These are phyloP conservation scores for Myotis myotis DNA, from an alignment of 2,797 vertebrate species.

Conservation along the genomic window DNA sequence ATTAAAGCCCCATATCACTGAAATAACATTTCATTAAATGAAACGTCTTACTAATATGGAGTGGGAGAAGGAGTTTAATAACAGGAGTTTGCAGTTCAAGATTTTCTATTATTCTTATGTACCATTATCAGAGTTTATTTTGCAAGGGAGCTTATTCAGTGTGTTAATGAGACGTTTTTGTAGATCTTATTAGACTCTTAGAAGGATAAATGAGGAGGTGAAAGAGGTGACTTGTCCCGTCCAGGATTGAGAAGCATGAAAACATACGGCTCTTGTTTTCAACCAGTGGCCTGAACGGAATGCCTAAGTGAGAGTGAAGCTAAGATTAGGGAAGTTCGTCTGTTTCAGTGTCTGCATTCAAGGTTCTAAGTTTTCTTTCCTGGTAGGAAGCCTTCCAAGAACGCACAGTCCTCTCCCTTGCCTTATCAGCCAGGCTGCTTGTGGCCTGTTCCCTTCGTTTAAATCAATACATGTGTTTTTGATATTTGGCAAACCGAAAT, in stretches of 20 bases:
- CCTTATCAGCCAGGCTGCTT: slow-evolving; percentile 77
- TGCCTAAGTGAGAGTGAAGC: slow-evolving; percentile 68
- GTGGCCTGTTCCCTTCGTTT: slow-evolving; percentile 79
- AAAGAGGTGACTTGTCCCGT: not conserved
- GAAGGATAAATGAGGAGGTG: slow-evolving; percentile 4
- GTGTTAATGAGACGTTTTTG: slow-evolving; percentile 43
- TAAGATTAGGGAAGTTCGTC: slow-evolving; percentile 71
- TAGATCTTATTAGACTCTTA: slow-evolving; percentile 48
- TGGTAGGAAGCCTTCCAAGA: slow-evolving; percentile 78
- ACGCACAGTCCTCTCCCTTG: slow-evolving; percentile 66
- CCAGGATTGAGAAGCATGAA: slow-evolving; percentile 49
- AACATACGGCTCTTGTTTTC: slow-evolving; percentile 75
- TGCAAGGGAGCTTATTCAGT: slow-evolving; percentile 19
- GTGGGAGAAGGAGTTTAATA: not conserved
- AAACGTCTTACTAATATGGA: slow-evolving; percentile 48
- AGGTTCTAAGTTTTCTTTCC: slow-evolving; percentile 76
- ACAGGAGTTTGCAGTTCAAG: slow-evolving; percentile 35
- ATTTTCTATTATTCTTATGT: not conserved
- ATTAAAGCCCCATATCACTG: slow-evolving; percentile 48
- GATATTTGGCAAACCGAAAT: slow-evolving; percentile 83
- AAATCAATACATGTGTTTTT: slow-evolving; percentile 86
- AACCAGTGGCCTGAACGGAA: slow-evolving; percentile 64
- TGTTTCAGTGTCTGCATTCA: slow-evolving; percentile 74
- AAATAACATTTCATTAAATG: slow-evolving; percentile 70
- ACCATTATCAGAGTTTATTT: not conserved